Percentiles rank a stretch among this genome's conserved stretches.
These are phyloP conservation scores for Charina bottae DNA, from an alignment of 2,113 vertebrate species.

Conservation along the genomic window DNA sequence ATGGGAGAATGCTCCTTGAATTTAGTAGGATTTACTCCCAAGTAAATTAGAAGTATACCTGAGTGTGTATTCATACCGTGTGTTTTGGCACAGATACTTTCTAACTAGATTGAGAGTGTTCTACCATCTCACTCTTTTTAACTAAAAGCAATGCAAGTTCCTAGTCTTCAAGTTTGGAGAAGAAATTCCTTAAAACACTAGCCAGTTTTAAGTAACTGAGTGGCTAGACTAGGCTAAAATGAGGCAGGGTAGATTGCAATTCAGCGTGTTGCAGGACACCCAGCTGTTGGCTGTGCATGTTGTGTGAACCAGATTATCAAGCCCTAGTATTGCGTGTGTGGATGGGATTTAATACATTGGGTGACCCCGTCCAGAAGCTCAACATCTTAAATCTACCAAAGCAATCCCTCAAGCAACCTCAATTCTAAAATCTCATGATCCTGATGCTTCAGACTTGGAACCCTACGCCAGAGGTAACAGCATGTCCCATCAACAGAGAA, in stretches of 20 bases:
- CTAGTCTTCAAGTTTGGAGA: no score
- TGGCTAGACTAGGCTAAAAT: neutral
- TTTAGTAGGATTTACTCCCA: neutral
- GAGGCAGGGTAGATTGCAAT: neutral
- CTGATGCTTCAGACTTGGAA: neutral
- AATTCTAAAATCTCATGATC: neutral
- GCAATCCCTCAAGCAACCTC: neutral
- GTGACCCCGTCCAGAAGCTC: neutral
- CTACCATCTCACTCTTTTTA: neutral
- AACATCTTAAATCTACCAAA: neutral
- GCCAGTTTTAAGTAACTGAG: neutral
- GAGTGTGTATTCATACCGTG: neutral
- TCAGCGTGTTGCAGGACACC: neutral
- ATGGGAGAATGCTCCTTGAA: neutral
- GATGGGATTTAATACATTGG: neutral
- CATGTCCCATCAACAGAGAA: neutral
- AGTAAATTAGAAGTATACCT: neutral
- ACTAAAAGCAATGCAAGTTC: neutral
- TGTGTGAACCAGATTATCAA: neutral
- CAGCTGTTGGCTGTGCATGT: neutral
- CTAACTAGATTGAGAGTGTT: neutral
- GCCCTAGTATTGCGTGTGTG: neutral
- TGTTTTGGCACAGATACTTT: neutral
- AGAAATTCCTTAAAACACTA: neutral
- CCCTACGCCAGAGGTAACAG: neutral